Evolutionary conservation across 1,140 invertebrate genomes (phyloP).

Genomic region (Sycobia sp.): DNA sequence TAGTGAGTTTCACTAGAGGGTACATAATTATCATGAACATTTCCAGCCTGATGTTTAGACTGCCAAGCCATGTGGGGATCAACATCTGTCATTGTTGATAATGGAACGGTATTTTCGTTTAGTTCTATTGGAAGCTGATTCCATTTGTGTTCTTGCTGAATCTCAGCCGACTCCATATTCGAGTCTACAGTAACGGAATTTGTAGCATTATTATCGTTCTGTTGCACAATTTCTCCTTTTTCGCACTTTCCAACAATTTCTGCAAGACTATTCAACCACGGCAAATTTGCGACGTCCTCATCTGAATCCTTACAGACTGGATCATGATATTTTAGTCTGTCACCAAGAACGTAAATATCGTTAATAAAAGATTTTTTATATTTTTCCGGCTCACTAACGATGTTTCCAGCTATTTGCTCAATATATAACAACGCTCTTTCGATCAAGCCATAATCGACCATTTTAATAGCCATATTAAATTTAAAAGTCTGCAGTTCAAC

Average conservation of each 20-base stretch:
- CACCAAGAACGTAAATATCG: slow-evolving; percentile 70
- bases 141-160: slow-evolving; percentile 44
- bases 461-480: slow-evolving; percentile 72
- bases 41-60: slow-evolving; percentile 43
- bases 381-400: slow-evolving; percentile 65
- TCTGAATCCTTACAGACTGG: slow-evolving; percentile 65
- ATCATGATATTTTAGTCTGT: slow-evolving; percentile 81
- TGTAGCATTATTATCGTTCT: slow-evolving; percentile 23
- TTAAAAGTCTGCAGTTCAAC: slow-evolving; percentile 75
- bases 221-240: slow-evolving; percentile 48
- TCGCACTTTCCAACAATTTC: slow-evolving; percentile 51
- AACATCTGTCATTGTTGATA: slow-evolving; percentile 43
- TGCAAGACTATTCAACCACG: slow-evolving; percentile 53
- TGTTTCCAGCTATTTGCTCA: slow-evolving; percentile 75
- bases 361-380: slow-evolving; percentile 68
- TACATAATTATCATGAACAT: slow-evolving; percentile 43
- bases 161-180: slow-evolving; percentile 5
- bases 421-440: slow-evolving; percentile 81
- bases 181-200: background rate
- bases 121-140: slow-evolving; percentile 40
- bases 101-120: slow-evolving; percentile 32
- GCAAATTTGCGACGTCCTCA: slow-evolving; percentile 53
- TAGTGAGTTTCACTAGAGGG: slow-evolving; percentile 42
- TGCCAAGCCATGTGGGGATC: slow-evolving; percentile 51
- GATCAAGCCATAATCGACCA: slow-evolving; percentile 79